These are phyloP conservation scores for Calonectris borealis DNA, from an alignment of 2,113 vertebrate genomes.

Conservation along the genomic window DNA sequence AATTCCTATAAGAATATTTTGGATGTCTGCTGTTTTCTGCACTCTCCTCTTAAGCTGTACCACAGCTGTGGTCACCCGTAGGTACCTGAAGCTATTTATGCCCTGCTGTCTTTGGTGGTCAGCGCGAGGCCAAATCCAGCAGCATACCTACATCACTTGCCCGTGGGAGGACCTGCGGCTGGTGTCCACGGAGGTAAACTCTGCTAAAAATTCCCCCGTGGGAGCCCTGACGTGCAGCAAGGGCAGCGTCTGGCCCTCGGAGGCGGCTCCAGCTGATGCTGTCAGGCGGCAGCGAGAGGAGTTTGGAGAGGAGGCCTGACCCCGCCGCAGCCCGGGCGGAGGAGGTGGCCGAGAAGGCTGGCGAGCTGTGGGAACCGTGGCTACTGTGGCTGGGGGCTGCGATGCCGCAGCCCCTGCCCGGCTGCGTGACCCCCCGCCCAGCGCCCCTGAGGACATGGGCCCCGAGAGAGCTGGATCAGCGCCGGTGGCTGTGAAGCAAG, in stretches of 20 bases:
- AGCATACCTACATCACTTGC: rapidly evolving
- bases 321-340: rapidly evolving
- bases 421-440: rapidly evolving
- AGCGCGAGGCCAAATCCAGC: not conserved
- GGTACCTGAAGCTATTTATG: not conserved
- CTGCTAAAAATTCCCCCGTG: not conserved
- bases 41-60: not conserved
- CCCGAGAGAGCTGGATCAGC: rapidly evolving
- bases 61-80: not conserved
- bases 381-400: not conserved
- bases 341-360: not conserved
- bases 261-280: not conserved
- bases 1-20: not conserved
- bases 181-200: not conserved
- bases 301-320: not conserved
- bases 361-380: rapidly evolving
- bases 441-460: not conserved
- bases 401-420: not conserved
- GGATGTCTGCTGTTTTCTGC: not conserved
- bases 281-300: rapidly evolving
- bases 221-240: not conserved
- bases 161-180: not conserved
- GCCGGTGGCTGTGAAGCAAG: not conserved
- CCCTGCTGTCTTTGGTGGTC: too few species aligned
- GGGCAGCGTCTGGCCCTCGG: not conserved